These are phyloP conservation scores for Microtus oregoni DNA, from an alignment of 2,113 vertebrate species.

Conservation along the genomic window DNA sequence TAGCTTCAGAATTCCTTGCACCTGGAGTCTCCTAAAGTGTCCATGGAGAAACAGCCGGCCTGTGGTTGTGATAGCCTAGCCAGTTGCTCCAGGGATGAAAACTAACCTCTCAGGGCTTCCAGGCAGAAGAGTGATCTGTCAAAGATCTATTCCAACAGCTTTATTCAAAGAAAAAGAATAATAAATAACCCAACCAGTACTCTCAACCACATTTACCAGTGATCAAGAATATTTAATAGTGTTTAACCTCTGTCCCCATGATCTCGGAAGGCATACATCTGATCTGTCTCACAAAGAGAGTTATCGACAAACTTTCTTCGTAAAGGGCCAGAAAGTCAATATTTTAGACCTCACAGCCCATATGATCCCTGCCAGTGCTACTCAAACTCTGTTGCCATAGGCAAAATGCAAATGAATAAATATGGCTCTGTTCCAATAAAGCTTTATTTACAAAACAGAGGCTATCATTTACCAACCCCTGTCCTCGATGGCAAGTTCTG, in stretches of 20 bases:
- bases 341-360: background rate
- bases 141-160: background rate
- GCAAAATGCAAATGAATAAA: background rate
- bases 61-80: background rate
- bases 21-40: background rate
- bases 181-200: background rate
- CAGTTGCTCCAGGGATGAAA: background rate
- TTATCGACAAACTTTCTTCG: background rate
- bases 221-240: background rate
- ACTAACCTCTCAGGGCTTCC: background rate
- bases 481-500: background rate
- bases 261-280: background rate
- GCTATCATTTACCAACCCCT: background rate
- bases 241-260: background rate
- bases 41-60: background rate
- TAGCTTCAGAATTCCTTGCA: background rate
- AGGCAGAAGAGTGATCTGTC: background rate
- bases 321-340: background rate
- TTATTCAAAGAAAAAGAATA: background rate
- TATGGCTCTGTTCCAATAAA: slow-evolving; percentile 33
- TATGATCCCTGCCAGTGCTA: background rate
- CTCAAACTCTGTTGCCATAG: background rate
- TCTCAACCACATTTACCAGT: background rate
- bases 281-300: background rate
- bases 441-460: slow-evolving; percentile 57